Percentiles rank a stretch among this genome's conserved stretches.
phyloP scores from a whole-genome alignment of 2,797 vertebrate genomes.

The Oreonectes daqikongensis region DNA sequence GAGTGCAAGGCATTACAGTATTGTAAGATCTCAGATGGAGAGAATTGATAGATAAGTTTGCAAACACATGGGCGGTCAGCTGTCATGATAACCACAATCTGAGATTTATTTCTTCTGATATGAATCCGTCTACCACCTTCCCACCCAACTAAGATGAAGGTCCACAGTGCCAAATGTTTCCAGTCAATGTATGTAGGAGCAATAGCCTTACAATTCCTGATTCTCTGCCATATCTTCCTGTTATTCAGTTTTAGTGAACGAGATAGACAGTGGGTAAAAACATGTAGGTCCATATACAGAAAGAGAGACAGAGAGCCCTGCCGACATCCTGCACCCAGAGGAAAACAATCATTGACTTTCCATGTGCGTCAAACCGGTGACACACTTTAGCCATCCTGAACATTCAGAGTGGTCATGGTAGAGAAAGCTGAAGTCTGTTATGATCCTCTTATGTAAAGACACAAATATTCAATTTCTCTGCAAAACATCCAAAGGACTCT shows the following conservation, averaged over 20 bases:
- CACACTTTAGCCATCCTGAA: slow-evolving; percentile 44
- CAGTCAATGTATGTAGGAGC: slow-evolving; percentile 63
- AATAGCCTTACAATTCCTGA: slow-evolving; percentile 52
- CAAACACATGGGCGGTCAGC: slow-evolving; percentile 52
- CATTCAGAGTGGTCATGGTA: slow-evolving; percentile 9
- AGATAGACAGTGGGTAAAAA: slow-evolving; percentile 50
- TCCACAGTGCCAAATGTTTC: slow-evolving; percentile 61
- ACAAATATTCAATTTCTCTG: slow-evolving; percentile 2
- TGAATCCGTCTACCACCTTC: not conserved
- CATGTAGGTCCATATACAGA: slow-evolving; percentile 65
- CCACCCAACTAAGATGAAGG: slow-evolving; percentile 36
- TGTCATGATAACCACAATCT: slow-evolving; percentile 57
- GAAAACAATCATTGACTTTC: slow-evolving; percentile 61
- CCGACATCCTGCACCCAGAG: slow-evolving; percentile 60
- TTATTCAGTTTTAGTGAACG: slow-evolving; percentile 57
- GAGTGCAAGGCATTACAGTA: slow-evolving; percentile 62
- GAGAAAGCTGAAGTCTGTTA: slow-evolving; percentile 15
- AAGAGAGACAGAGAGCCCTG: slow-evolving; percentile 48
- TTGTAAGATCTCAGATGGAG: slow-evolving; percentile 47
- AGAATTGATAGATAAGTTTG: slow-evolving; percentile 51
- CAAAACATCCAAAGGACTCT: not conserved
- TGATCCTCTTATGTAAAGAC: not conserved
- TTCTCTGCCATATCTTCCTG: slow-evolving; percentile 69
- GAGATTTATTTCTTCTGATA: slow-evolving; percentile 3
- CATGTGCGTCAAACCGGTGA: slow-evolving; percentile 62